Base-by-base conservation (phyloP, 2,113 vertebrate species). In the Mobula hypostoma region DNA sequence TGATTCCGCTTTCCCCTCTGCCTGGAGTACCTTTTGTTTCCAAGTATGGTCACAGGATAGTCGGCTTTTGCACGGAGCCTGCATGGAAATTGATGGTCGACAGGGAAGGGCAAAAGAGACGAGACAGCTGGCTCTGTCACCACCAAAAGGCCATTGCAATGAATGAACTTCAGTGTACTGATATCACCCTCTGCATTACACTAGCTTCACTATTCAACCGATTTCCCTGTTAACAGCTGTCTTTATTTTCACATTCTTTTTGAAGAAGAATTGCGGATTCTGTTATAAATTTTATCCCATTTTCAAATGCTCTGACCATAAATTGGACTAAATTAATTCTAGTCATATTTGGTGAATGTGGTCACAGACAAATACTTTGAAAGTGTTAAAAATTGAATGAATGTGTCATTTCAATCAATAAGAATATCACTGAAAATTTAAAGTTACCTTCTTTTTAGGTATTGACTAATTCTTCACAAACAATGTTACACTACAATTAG, bases 81-180 rank as follows among this genome's bases (percentile, higher is more conserved):
- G 98, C 97, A 97, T 96, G 96, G 96, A 96, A 98, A 99, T 98
- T 97, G 97, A 99, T 97, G 97, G 97, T 96, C 95, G 96, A 97
- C 97, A 97, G 97, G 97, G 97, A 98, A 98, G 97, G 98, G 97
- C 97, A 98, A 97, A 98, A 97, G 96, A 95, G 96, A 97, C 96
- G 96, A 97, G 97, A 98, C 98, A 99, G 98, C 98, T 98, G 98
- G 96, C 96, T 97, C 97, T 98, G 98, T 98, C 97, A 97, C 96
- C 95, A 94, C 96, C 95, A 94, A 36, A 94, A 95, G 96, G 94
- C 95, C 91, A 95, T 95, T 96, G 95, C 95, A 95, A 96, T 94
- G 95, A 95, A 95, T 96, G 95, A 95, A 94, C 94, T 91, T 94
- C 95, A 94, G 95, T 96, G 95, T 94, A 95, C 95, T 96, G 96